phyloP scores from a whole-genome alignment of 2,113 vertebrate species.

The Rhagologus leucostigma region DNA sequence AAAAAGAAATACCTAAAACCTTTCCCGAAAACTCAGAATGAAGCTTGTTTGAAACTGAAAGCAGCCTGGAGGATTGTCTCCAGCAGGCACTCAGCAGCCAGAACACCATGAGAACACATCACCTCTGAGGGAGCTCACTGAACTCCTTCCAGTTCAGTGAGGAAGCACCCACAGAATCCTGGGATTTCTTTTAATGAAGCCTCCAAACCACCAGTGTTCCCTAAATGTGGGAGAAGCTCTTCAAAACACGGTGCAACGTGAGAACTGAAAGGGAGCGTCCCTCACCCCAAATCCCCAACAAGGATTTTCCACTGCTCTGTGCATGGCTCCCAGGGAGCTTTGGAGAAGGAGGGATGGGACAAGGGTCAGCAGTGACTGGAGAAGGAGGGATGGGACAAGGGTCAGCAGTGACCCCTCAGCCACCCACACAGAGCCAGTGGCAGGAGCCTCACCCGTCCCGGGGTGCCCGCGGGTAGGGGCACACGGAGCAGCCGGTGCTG shows the following conservation, averaged over 20 bases:
- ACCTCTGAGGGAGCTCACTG: not conserved
- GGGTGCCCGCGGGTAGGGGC: accelerated
- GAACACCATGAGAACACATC: not conserved
- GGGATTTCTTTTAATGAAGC: not conserved
- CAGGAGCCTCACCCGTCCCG: not conserved
- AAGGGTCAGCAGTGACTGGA: not conserved
- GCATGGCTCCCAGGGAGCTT: accelerated
- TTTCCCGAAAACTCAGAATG: not conserved
- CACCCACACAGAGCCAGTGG: accelerated
- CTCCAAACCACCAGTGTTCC: not conserved
- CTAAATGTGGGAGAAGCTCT: not conserved
- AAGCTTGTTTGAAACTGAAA: not conserved
- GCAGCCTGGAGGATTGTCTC: not conserved
- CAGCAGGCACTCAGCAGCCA: not conserved
- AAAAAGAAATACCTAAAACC: not conserved
- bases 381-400: not conserved
- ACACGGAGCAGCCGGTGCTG: accelerated
- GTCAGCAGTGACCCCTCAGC: not conserved
- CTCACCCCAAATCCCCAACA: not conserved
- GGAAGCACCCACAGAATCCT: not conserved
- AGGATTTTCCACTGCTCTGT: not conserved
- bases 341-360: not conserved
- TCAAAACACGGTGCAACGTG: not conserved
- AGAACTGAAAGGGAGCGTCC: not conserved
- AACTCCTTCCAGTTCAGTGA: not conserved